Base-by-base conservation (phyloP, 2,113 vertebrate genomes). In the Dasyornis broadbenti region DNA sequence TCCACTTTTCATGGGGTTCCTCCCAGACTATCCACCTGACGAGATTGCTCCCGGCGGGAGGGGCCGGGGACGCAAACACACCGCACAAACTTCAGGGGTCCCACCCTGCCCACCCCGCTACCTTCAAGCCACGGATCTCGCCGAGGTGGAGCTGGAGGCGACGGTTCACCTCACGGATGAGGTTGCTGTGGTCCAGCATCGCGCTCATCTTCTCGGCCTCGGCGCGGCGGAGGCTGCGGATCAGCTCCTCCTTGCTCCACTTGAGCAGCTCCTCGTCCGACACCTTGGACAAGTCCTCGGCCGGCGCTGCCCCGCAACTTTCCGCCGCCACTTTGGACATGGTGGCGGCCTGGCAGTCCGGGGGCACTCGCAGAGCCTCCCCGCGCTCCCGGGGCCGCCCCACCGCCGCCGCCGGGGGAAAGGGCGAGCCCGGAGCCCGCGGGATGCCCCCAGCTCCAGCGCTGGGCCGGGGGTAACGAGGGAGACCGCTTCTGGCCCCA, bases 161-260 rank as follows among this genome's bases (percentile, higher is more conserved):
- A 76, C 99, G 99, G 97, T 99, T 99, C 94, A 99, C 99, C 97
- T 99, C 99, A 37, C 99, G 98, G 98, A 99, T 99, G 95, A 99
- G 98, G 96, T 99, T 99, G 95, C 99, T 98, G 98, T 99, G 99
- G 95, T 99, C 99, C 97, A 99, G 96, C 98, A 99, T 99, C 89
- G 99, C 98, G 97, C 98, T 98, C 98, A 99, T 99, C 98, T 99
- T 99, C 92, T 99, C 99, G n/a, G 98, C 98, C 97, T 99, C 99
- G 12, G 99, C 98, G 87, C 98, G 98, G 84, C 99, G 98, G 95
- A 99, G 97, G 97, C 99, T 98, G 91, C 98, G 98, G 88, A 99
- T 98, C 97, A 99, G 98, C 96, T 99, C 99, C 90, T 99, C 99
- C 94, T 98, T 99, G 96, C 98, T 98, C 99, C 99, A 99, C 98